Conservation (phyloP, 2,797 vertebrate genomes). For the Psittacula derbiana region DNA sequence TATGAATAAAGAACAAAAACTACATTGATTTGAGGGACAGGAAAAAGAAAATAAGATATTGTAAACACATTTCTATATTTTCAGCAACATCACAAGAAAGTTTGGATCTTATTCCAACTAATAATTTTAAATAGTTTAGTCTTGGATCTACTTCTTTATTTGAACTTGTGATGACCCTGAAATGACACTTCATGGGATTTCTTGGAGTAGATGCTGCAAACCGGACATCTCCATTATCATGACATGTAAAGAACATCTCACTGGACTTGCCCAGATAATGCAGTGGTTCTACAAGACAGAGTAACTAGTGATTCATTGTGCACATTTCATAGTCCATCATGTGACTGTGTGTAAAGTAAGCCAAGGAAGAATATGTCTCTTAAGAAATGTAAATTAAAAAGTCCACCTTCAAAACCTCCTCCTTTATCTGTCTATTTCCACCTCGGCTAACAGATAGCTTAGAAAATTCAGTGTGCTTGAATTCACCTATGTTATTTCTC, state of each 20-base stretch:
- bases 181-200: background rate
- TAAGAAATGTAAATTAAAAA: constrained; percentile 20
- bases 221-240: background rate
- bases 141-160: background rate
- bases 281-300: background rate
- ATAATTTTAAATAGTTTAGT: background rate
- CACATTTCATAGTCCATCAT: background rate
- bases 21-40: background rate
- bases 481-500: background rate
- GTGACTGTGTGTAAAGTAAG: background rate
- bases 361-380: background rate
- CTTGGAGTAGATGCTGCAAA: background rate
- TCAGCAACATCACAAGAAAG: background rate
- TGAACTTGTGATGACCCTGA: background rate
- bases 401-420: background rate
- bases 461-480: background rate
- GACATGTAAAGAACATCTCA: background rate
- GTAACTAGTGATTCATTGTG: background rate
- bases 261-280: background rate
- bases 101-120: background rate
- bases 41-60: background rate
- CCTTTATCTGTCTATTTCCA: background rate
- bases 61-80: background rate
- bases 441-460: background rate
- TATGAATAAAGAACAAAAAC: background rate